Conservation (phyloP, 1,140 invertebrate species). For the Drosophila rufa region DNA sequence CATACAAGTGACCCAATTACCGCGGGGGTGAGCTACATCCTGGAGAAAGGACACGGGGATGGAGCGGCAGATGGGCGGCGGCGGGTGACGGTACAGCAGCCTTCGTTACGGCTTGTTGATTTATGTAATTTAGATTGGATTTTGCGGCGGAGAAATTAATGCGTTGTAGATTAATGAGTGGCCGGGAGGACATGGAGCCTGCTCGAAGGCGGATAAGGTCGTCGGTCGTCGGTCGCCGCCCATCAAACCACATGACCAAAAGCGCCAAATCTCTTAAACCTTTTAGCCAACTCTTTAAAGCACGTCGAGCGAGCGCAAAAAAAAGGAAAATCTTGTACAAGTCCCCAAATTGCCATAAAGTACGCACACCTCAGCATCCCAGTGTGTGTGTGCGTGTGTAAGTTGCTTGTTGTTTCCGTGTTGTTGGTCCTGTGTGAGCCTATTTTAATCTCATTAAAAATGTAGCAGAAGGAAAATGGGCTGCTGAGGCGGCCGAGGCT, state of each 20-base stretch:
- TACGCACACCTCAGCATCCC: conserved; percentile 65
- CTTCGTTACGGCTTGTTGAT: conserved; percentile 80
- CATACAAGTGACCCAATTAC: conserved; percentile 82
- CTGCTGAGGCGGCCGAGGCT: conserved; percentile 19
- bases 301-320: conserved; percentile 12
- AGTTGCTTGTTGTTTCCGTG: conserved; percentile 48
- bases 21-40: conserved; percentile 8
- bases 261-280: conserved; percentile 71
- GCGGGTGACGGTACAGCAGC: conserved; percentile 22
- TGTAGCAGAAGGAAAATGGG: conserved; percentile 76
- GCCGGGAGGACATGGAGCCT: conserved; percentile 57
- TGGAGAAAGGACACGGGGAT: conserved; percentile 4
- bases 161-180: conserved; percentile 80
- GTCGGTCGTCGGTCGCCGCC: conserved; percentile 23
- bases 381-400: conserved; percentile 22
- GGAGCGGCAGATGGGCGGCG: neutral
- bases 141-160: conserved; percentile 81
- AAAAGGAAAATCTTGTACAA: conserved; percentile 54
- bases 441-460: conserved; percentile 84
- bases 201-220: conserved; percentile 37
- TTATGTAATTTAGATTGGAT: conserved; percentile 83
- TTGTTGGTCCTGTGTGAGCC: conserved; percentile 70
- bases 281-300: conserved; percentile 71
- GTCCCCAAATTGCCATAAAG: conserved; percentile 82
- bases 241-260: conserved; percentile 49